Evolutionary conservation across 2,113 vertebrate genomes (phyloP), one percentile per base, ranked within the genome.

Genomic region (Candoia aspera): DNA sequence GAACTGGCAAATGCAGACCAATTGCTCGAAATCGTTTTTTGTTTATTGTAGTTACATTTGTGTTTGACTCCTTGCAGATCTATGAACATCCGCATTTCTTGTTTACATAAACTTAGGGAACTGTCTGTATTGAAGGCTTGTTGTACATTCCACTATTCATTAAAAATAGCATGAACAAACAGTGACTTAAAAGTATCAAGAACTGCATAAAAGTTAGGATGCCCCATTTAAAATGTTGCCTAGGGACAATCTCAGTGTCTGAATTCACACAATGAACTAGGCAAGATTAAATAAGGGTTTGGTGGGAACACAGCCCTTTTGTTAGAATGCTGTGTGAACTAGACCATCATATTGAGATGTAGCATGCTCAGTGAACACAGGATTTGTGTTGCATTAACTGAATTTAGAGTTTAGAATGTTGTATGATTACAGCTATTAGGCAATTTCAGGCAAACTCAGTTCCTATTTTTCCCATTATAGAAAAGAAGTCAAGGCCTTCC

Each of bases 1-100:
- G 95, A 96, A 97, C 95, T 94, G 93, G n/a, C 93, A 90, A 93
- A 1, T 89, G 26, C 73, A 0, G 3, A 59, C 89, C 57, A 83
- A 26, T 73, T 90, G 92, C 12, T 79, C 46, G 19, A 86, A 91
- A 62, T n/a, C 15, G 33, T 73, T 58, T 79, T 68, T 59, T 49
- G 46, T 68, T 53, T n/a, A n/a, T 55, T 73, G n/a, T n/a, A 11
- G 54, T n/a, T 88, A 10, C 24, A 55, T 87, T 53, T 73, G 26
- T 8, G 8, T 64, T 57, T 46, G 26, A 88, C 26, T 83, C 54
- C 12, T n/a, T 15, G 17, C 29, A 26, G 53, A 19, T 24, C 53
- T 49, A 13, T n/a, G 33, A 58, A 12, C 10, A 59, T 53, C 37
- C 49, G 9, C 59, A 79, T 59, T 42, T 59, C 3, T 54, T 10